These are phyloP conservation scores for Chironomus riparius DNA, from an alignment of 2,888 invertebrate species.

Conservation along the genomic window DNA sequence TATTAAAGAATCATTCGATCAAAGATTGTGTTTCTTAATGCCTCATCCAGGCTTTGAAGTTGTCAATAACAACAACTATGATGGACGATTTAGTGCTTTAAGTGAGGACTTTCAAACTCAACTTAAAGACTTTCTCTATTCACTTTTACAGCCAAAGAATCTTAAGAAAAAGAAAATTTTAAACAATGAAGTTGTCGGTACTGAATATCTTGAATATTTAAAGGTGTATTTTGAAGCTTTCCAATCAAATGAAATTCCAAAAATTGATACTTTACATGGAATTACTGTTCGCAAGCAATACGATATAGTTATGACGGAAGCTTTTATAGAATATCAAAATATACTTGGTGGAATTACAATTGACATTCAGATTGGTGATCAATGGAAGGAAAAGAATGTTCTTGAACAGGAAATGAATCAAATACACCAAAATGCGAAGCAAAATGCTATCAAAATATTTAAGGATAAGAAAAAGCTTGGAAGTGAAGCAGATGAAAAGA, in stretches of 20 bases:
- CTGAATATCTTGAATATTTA: not conserved
- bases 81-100: slow-evolving; percentile 14
- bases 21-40: slow-evolving; percentile 14
- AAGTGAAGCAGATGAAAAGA: too few relatives aligned
- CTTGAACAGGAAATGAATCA: too few relatives aligned
- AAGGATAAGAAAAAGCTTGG: too few relatives aligned
- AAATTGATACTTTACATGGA: not conserved
- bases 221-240: not conserved
- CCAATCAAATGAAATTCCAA: not conserved
- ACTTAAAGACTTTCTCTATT: not conserved
- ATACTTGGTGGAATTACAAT: too few relatives aligned
- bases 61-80: not conserved
- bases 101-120: slow-evolving; percentile 12
- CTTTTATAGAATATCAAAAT: too few relatives aligned
- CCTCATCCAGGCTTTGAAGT: slow-evolving; percentile 13
- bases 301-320: too few relatives aligned
- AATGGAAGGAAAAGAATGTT: too few relatives aligned
- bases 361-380: too few relatives aligned
- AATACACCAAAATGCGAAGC: too few relatives aligned
- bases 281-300: not conserved
- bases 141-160: not conserved
- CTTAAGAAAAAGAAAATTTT: slow-evolving; percentile 9
- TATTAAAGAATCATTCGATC: slow-evolving; percentile 15
- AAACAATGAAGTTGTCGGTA: not conserved
- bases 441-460: too few relatives aligned